Conservation (phyloP, 2,113 vertebrate species). For the Vanacampus margaritifer region DNA sequence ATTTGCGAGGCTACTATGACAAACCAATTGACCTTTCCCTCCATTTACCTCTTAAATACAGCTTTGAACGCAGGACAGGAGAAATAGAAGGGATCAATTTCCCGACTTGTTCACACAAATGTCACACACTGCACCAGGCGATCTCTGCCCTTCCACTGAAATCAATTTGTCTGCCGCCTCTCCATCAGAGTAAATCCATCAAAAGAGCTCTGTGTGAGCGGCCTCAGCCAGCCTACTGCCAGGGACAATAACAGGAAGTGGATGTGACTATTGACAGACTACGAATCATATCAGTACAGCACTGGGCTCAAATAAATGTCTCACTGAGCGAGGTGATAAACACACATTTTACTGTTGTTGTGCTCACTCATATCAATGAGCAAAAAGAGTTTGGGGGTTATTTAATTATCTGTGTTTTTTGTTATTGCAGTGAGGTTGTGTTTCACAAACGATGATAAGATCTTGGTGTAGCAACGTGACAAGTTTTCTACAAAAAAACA, state of each 20-base stretch:
- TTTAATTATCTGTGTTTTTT: conserved; percentile 47
- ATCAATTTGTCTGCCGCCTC: conserved; percentile 58
- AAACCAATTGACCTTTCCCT: conserved; percentile 43
- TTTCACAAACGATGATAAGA: conserved; percentile 36
- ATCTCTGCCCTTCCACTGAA: conserved; percentile 49
- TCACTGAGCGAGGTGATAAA: conserved; percentile 30
- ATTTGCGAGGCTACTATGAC: conserved; percentile 40
- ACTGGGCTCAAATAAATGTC: conserved; percentile 42
- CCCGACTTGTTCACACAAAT: conserved; percentile 50
- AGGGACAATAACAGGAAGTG: conserved; percentile 72
- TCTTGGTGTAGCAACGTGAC: conserved; percentile 8
- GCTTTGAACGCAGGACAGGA: conserved; percentile 35
- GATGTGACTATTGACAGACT: conserved; percentile 64
- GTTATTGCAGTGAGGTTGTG: conserved; percentile 52
- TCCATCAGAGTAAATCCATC: conserved; percentile 42
- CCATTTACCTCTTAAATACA: conserved; percentile 34
- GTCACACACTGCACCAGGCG: conserved; percentile 42
- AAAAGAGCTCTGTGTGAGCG: conserved; percentile 56
- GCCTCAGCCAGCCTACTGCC: conserved; percentile 53
- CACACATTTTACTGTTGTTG: conserved; percentile 33
- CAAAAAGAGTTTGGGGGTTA: conserved; percentile 36
- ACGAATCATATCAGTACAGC: conserved; percentile 56
- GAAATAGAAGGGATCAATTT: conserved; percentile 47
- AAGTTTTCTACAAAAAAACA: conserved; percentile 11
- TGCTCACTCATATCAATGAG: conserved; percentile 38